Evolutionary conservation across 2,113 vertebrate species (phyloP), one percentile per base, ranked within the genome.

Genomic region (Solea solea): DNA sequence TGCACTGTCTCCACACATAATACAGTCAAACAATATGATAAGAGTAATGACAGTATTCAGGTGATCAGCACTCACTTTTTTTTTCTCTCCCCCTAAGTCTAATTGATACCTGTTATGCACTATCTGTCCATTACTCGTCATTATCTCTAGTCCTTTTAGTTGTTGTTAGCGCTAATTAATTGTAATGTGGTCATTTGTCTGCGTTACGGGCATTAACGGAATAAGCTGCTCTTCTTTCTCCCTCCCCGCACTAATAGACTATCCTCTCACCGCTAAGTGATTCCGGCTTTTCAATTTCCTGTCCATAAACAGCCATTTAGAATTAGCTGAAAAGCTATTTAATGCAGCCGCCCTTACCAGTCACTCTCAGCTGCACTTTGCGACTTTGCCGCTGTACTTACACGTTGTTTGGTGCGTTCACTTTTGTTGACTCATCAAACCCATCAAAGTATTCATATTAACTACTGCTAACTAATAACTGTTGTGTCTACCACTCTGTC

Each of bases 151-250:
- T 76, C 69, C 74, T 81, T 80, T 83, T 85, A 21, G 84, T 84
- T 89, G 77, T 75, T 87, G 79, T 83, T 84, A 78, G 75, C 53
- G 50, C 63, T 83, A 84, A 89, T 89, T 87, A 88, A 85, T 87
- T 83, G 64, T 83, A 86, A 89, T 89, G 68, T 70, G 53, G 61
- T 72, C 84, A 86, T 91, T 87, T 87, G 80, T 89, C 82, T 77
- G 69, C 72, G 84, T 88, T 90, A 88, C 80, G 72, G 78, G 58
- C 76, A 80, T 85, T 64, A 84, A 75, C 71, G 62, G 81, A 85
- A 86, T 84, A 78, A 88, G 80, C 73, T 74, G 41, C 75, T 83
- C 71, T 54, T 48, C 10, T 48, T 48, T 12, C 21, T 80, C 79
- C 72, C 53, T 4, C 65, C 77, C 80, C 48, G 57, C 87, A 69